phyloP scores from a whole-genome alignment of 2,113 vertebrate species.

The Heliornis fulica region DNA sequence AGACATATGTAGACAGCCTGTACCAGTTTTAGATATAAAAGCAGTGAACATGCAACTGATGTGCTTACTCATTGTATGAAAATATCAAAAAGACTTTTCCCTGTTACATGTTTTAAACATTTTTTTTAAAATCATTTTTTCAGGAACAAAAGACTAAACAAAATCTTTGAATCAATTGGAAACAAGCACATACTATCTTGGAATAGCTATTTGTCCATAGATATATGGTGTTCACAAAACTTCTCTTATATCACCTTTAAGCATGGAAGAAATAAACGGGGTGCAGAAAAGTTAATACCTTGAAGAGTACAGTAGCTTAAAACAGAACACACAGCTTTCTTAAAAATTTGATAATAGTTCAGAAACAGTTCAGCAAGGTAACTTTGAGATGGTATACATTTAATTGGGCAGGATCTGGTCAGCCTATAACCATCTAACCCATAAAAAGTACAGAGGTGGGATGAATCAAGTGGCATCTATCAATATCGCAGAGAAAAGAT shows the following conservation, averaged over 20 bases:
- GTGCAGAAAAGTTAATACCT: not conserved
- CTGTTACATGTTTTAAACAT: not conserved
- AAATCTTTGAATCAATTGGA: not conserved
- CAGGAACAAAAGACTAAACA: not conserved
- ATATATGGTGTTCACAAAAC: not conserved
- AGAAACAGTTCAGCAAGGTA: not conserved
- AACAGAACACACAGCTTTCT: not conserved
- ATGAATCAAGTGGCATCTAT: not conserved
- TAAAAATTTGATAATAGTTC: not conserved
- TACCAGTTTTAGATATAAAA: not conserved
- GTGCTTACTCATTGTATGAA: not conserved
- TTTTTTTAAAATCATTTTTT: not conserved
- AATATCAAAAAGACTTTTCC: not conserved
- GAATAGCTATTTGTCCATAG: not conserved
- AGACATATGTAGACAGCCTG: not conserved
- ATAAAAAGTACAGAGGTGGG: not conserved
- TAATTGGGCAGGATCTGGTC: not conserved
- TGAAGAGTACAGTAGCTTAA: not conserved
- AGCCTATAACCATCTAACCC: not conserved
- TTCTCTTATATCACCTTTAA: not conserved
- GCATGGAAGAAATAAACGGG: not conserved
- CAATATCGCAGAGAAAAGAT: accelerated
- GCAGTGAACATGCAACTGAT: not conserved
- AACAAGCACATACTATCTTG: not conserved
- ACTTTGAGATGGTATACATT: not conserved